A percentile compares a stretch with the other conserved stretches of the same genome.
phyloP scores from a whole-genome alignment of 2,888 invertebrate species.

The Lysandra bellargus region DNA sequence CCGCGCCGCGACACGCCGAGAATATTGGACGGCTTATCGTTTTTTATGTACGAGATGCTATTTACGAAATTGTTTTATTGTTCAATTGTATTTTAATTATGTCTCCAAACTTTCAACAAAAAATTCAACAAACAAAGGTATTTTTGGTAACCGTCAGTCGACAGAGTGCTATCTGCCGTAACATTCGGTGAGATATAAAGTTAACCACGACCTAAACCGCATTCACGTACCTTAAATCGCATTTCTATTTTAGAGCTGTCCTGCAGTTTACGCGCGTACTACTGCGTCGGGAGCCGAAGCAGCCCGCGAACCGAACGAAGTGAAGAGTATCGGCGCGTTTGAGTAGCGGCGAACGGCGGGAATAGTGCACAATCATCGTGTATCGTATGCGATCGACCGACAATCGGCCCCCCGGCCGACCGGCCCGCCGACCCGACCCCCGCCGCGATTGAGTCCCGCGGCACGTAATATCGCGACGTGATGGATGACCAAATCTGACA shows the following conservation, averaged over 20 bases:
- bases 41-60: not conserved
- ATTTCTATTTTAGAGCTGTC: too few relatives aligned
- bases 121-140: not conserved
- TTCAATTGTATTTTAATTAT: not conserved
- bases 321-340: too few relatives aligned
- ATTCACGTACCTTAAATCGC: too few relatives aligned
- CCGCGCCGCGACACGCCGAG: not conserved
- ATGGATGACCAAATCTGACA: conserved; percentile 30
- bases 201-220: too few relatives aligned
- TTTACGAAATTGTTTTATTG: not conserved
- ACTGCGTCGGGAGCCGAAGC: not conserved
- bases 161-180: too few relatives aligned
- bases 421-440: not conserved
- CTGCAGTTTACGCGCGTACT: not conserved
- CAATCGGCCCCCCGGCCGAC: not conserved
- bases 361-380: conserved; percentile 8
- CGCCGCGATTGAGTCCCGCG: conserved; percentile 24
- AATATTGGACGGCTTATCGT: not conserved
- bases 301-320: too few relatives aligned
- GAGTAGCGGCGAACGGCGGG: not conserved
- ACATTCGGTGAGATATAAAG: too few relatives aligned
- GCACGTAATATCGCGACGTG: conserved; percentile 29
- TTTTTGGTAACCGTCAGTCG: too few relatives aligned
- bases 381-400: not conserved
- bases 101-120: too few relatives aligned